Evolutionary conservation across 2,113 vertebrate species (phyloP), one percentile per base, ranked within the genome.

Genomic region (Anguilla japonica): DNA sequence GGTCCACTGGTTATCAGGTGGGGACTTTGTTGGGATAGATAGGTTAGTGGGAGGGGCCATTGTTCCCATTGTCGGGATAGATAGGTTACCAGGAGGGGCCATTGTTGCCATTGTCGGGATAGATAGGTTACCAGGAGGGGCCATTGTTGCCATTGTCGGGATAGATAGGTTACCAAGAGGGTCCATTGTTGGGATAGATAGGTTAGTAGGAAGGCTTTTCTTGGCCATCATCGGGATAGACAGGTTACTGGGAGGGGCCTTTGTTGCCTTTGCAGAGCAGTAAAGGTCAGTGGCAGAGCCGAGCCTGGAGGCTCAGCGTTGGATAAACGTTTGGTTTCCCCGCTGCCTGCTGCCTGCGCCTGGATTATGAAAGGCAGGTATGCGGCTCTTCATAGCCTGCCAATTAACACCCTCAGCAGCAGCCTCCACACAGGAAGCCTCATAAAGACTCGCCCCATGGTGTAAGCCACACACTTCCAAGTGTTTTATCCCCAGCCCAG

Each of bases 361-460:
- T 89, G 93, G 92, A 94, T 96, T 93, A 95, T 91, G 92, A 93
- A 95, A 93, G 94, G 92, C 93, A 94, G 93, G 94, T 94, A 95
- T 92, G 93, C 90, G 63, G 90, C 91, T 91, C 94, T 94, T 94
- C 91, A 94, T 91, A 94, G 92, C 87, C 92, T 91, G 93, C 93
- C 95, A 95, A 95, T 95, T 95, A 96, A 95, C 95, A 94, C 92
- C 92, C 91, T 91, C 93, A 93, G 93, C 93, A 92, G 93, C 88
- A 84, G 91, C 93, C 63, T 86, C 93, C 90, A 92, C 92, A 91
- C 93, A 94, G 94, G 95, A 95, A 93, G 92, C 93, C 92, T 92
- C 93, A 95, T 93, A 93, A 95, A 94, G 94, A 90, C 93, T 94
- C 94, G 92, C 90, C 92, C 94, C 92, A 93, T 92, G 93, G 92